Evolutionary conservation across 1,140 invertebrate species (phyloP), one percentile per base, ranked within the genome.

Genomic region (Cydia strobilella): DNA sequence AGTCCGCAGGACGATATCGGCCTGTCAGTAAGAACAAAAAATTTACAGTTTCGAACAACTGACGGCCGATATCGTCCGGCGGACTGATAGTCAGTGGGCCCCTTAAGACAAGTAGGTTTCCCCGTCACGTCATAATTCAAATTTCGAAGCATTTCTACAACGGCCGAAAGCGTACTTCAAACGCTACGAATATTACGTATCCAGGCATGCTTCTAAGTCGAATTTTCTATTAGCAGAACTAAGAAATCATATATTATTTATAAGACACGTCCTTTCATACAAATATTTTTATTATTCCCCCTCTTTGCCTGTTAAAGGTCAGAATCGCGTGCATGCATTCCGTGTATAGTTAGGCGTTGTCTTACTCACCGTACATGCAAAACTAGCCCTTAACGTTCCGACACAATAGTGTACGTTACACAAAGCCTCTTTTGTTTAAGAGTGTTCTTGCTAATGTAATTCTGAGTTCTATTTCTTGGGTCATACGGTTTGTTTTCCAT

Each of bases 231-330:
- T 63, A 76, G 76, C 75, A 79, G 71, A 79, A 79, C 75, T 76
- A 76, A 72, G 31, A 69, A 69, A 42, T 48, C 75, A 72, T 79
- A 42, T 39, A 79, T 76, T 71, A 79, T 79, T 79, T 79, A 79
- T 76, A 35, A 79, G 13, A 20, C 72, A 20, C 72, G 63, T 74
- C 74, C 74, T 76, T 77, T 77, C 72, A 79, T 77, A 79, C 73
- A 79, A 76, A 79, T 79, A 79, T 77, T 77, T 79, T 79, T 77
- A 77, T 79, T 77, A 77, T 75, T 75, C 74, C 54, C 72, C 78
- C 72, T 75, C 66, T 39, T 59, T 71, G 25, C 25, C 39, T 45
- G 25, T 71, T 72, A 77, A 75, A 51, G 66, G 12, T 20, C 27
- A 75, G 13, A 75, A 74, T 75, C 23, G 76, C 59, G 59, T 74